phyloP scores from a whole-genome alignment of 2,888 invertebrate species.

The Saturnia pavonia region DNA sequence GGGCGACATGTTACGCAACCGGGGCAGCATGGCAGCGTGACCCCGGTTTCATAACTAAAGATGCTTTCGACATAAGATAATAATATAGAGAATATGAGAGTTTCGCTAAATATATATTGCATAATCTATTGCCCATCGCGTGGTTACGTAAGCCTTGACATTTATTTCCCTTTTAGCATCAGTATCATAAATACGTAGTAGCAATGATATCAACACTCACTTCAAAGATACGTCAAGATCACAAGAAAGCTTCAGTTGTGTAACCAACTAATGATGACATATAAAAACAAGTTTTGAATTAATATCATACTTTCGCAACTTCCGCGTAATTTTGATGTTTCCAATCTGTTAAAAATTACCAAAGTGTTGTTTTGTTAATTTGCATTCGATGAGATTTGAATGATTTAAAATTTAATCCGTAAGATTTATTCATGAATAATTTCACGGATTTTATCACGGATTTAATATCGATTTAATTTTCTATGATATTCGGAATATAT shows the following conservation, averaged over 20 bases:
- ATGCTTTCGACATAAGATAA: constrained; percentile 65
- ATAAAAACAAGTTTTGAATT: constrained; percentile 48
- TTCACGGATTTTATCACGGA: background rate
- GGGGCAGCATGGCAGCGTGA: constrained; percentile 53
- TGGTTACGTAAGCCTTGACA: constrained; percentile 73
- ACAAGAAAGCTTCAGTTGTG: constrained; percentile 28
- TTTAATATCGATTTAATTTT: background rate
- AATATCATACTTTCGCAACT: constrained; percentile 59
- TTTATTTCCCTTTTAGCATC: constrained; percentile 51
- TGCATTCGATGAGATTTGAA: constrained; percentile 1
- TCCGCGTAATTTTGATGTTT: constrained; percentile 35
- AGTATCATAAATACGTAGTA: constrained; percentile 17
- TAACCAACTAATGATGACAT: constrained; percentile 35
- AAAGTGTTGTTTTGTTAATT: background rate
- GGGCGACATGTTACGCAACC: constrained; percentile 59
- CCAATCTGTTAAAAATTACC: background rate
- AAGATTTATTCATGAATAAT: background rate
- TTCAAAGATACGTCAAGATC: constrained; percentile 8
- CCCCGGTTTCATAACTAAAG: constrained; percentile 72
- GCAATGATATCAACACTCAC: constrained; percentile 21
- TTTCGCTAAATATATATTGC: constrained; percentile 72
- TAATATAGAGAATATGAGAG: constrained; percentile 65
- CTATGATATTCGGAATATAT: background rate
- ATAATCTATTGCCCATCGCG: constrained; percentile 61
- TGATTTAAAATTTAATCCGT: background rate